Evolutionary conservation across 2,113 vertebrate species (phyloP), one percentile per base, ranked within the genome.

Genomic region (Festucalex cinctus): DNA sequence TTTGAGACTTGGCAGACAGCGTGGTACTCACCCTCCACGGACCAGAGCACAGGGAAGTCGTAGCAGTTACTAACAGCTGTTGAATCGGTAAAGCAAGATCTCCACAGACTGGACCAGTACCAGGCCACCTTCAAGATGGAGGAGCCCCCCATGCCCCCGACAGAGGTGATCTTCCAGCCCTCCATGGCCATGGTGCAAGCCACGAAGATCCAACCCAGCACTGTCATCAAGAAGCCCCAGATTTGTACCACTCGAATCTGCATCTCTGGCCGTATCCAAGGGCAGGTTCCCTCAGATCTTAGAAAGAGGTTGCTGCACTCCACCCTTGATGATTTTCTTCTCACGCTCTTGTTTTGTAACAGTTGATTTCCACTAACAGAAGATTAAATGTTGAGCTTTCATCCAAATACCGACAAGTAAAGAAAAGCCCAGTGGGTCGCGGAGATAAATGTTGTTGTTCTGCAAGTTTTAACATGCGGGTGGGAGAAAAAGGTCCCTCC

Each of bases 41-140:
- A 94, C 93, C 96, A 95, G 80, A 98, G 93, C 75, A 95, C 90
- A 0, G 95, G 95, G 76, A 93, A 98, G 83, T 98, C 95, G 59
- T 94, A 93, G 88, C 96, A 98, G 90, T 94, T 97, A 86, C 85
- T 93, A 73, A 98, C 91, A 1, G 94, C 91, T 0, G 94, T 94
- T 46, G 96, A 96, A 82, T 96, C 93, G 16, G 95, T 98, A 37
- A 93, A 95, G 77, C 96, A 98, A 10, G 93, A 88, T 88, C 94
- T 95, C 95, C 96, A 98, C 56, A 98, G 89, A 80, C 95, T 98
- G 87, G 96, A 93, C 93, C 94, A 98, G 85, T 94, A 95, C 89
- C 95, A 96, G 71, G 93, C 93, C 67, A 95, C 94, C 78, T 92
- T 95, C 79, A 98, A 90, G 54, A 98, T 77, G 48, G 89, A 65